Percentiles rank a stretch among this genome's conserved stretches.
Evolutionary conservation across 2,888 invertebrate genomes (phyloP).

Genomic region (Ochropleura leucogaster): DNA sequence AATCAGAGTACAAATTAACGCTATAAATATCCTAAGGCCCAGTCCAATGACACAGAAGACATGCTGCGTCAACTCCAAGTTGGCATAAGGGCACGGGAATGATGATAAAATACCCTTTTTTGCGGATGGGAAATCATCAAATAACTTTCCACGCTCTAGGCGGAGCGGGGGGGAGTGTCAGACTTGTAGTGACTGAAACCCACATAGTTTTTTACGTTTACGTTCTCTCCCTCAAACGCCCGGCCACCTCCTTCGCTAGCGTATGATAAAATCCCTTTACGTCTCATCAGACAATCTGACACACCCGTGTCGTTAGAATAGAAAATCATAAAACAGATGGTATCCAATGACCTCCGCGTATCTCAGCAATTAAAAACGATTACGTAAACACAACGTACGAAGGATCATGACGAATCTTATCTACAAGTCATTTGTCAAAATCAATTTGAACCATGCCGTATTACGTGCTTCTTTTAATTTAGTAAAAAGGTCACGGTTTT

Average conservation of each 20-base stretch:
- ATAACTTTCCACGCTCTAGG: too few relatives aligned
- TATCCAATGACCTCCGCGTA: slow-evolving; percentile 37
- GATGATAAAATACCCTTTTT: too few relatives aligned
- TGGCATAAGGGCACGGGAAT: too few relatives aligned
- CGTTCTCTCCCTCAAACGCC: too few relatives aligned
- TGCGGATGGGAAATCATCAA: too few relatives aligned
- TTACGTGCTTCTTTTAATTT: slow-evolving; percentile 33
- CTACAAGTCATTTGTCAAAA: slow-evolving; percentile 48
- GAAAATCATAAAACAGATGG: slow-evolving; percentile 48
- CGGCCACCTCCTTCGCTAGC: too few relatives aligned
- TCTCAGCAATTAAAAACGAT: slow-evolving; percentile 55
- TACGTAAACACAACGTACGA: slow-evolving; percentile 47
- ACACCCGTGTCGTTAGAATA: slow-evolving; percentile 21
- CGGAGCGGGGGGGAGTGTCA: too few relatives aligned
- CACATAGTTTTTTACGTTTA: too few relatives aligned
- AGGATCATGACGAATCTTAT: slow-evolving; percentile 46
- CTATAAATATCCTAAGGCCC: slow-evolving; percentile 35
- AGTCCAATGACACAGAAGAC: too few relatives aligned
- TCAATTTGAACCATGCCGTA: slow-evolving; percentile 22
- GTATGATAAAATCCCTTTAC: too few relatives aligned
- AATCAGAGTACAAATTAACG: slow-evolving; percentile 8
- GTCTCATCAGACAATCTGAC: slow-evolving; percentile 26
- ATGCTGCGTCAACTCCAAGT: too few relatives aligned
- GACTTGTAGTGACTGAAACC: too few relatives aligned
- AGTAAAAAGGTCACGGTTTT: slow-evolving; percentile 54